These are phyloP conservation scores for Bombus pascuorum DNA, from an alignment of 1,140 invertebrate genomes.

Conservation along the genomic window DNA sequence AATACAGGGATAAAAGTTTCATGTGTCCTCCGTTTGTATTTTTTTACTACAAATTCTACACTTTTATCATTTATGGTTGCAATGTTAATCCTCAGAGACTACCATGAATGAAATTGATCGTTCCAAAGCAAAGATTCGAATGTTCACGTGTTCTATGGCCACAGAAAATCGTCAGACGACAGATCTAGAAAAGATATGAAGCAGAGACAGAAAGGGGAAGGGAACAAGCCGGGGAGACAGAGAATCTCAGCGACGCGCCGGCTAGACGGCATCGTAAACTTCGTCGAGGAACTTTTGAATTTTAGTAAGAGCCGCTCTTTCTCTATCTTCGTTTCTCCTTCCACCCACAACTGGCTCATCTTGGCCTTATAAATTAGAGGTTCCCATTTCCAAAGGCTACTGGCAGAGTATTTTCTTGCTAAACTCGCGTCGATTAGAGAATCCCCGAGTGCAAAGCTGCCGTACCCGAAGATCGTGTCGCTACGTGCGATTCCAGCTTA, in stretches of 20 bases:
- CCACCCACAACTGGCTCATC: conserved; percentile 45
- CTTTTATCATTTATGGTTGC: too few relatives aligned
- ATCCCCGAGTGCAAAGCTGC: conserved; percentile 23
- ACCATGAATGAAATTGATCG: not conserved
- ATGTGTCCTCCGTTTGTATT: too few relatives aligned
- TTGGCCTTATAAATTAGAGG: conserved; percentile 74
- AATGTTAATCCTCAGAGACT: too few relatives aligned
- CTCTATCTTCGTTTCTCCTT: conserved; percentile 17
- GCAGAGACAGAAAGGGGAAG: not conserved
- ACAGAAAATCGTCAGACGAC: conserved; percentile 15
- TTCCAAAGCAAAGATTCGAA: conserved; percentile 22
- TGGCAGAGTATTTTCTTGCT: too few relatives aligned
- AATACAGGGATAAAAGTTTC: too few relatives aligned
- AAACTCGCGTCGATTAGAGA: conserved; percentile 51
- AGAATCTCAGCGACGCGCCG: conserved; percentile 74
- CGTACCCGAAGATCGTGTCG: conserved; percentile 49
- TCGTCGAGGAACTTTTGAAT: conserved; percentile 78
- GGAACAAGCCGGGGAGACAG: conserved; percentile 16
- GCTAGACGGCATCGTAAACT: conserved; percentile 80
- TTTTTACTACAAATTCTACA: too few relatives aligned
- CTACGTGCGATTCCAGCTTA: conserved; percentile 50
- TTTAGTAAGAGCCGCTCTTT: conserved; percentile 71
- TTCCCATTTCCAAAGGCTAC: conserved; percentile 54
- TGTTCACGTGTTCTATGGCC: not conserved
- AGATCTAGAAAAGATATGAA: conserved; percentile 43